Evolutionary conservation across 1,140 invertebrate species (phyloP).

Genomic region (Polypedilum vanderplanki): DNA sequence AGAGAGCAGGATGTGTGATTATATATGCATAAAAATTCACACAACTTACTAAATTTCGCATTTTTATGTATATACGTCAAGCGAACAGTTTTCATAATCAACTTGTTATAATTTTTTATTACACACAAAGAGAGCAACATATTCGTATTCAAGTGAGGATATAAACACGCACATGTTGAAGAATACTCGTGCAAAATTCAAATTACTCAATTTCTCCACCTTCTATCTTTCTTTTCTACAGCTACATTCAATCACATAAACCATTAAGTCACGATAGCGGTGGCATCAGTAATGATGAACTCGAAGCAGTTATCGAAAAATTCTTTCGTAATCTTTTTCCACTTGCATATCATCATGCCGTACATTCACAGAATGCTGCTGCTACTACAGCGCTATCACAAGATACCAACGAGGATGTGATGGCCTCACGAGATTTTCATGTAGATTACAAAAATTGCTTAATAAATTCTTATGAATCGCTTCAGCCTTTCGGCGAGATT

Average conservation of each 20-base stretch:
- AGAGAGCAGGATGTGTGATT: too few species aligned
- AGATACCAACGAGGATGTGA: neutral
- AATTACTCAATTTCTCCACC: constrained; percentile 9
- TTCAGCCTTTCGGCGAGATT: constrained; percentile 74
- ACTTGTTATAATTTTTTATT: constrained; percentile 9
- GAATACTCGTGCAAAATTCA: neutral
- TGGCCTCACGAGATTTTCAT: constrained; percentile 52
- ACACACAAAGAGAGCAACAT: neutral
- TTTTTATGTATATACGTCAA: constrained; percentile 37
- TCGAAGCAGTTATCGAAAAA: constrained; percentile 55
- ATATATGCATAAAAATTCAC: too few species aligned
- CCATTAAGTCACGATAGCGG: neutral
- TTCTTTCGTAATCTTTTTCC: constrained; percentile 82
- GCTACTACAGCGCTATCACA: constrained; percentile 38
- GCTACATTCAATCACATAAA: constrained; percentile 31
- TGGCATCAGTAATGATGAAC: constrained; percentile 33
- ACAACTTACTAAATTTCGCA: constrained; percentile 35
- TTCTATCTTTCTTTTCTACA: neutral
- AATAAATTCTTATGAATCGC: constrained; percentile 59
- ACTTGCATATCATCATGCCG: constrained; percentile 67
- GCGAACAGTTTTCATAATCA: constrained; percentile 29
- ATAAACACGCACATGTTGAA: too few species aligned
- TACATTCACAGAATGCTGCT: constrained; percentile 46
- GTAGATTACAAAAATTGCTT: constrained; percentile 70
- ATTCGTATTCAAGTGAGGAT: too few species aligned